A percentile compares a stretch with the other conserved stretches of the same genome.
Evolutionary conservation across 1,140 invertebrate genomes (phyloP).

Genomic region (Pogonus chalceus): DNA sequence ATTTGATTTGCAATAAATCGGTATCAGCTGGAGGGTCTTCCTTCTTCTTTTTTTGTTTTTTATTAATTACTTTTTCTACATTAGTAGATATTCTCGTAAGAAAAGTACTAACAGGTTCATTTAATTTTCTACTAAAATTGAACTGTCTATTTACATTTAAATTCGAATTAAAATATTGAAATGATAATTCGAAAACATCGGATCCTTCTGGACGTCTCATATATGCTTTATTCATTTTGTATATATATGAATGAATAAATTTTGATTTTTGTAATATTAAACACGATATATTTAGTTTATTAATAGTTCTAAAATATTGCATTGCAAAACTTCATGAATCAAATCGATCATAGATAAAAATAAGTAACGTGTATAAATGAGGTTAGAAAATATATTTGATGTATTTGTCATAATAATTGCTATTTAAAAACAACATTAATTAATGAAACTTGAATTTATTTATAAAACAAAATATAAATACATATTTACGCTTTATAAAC

Average conservation of each 20-base stretch:
- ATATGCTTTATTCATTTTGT: constrained; percentile 43
- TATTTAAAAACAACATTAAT: too few species aligned
- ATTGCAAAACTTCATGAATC: too few species aligned
- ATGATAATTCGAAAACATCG: constrained; percentile 38
- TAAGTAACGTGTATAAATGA: too few species aligned
- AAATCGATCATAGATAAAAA: too few species aligned
- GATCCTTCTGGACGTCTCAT: constrained; percentile 35
- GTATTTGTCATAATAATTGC: too few species aligned
- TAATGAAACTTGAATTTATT: too few species aligned
- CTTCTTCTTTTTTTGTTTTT: constrained; percentile 37
- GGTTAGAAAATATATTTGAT: too few species aligned
- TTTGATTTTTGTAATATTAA: not conserved
- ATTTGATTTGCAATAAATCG: constrained; percentile 25
- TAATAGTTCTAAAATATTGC: too few species aligned
- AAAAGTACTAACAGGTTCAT: constrained; percentile 46
- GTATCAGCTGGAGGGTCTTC: constrained; percentile 24
- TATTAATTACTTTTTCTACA: constrained; percentile 44
- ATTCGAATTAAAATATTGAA: constrained; percentile 39
- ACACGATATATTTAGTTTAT: not conserved
- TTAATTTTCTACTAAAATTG: constrained; percentile 51
- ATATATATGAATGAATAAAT: constrained; percentile 6
- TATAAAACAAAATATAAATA: too few species aligned
- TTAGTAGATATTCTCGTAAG: constrained; percentile 49
- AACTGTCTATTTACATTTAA: constrained; percentile 46
- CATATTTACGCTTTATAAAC: too few species aligned